phyloP scores from a whole-genome alignment of 2,113 vertebrate genomes.

The Manacus vitellinus region DNA sequence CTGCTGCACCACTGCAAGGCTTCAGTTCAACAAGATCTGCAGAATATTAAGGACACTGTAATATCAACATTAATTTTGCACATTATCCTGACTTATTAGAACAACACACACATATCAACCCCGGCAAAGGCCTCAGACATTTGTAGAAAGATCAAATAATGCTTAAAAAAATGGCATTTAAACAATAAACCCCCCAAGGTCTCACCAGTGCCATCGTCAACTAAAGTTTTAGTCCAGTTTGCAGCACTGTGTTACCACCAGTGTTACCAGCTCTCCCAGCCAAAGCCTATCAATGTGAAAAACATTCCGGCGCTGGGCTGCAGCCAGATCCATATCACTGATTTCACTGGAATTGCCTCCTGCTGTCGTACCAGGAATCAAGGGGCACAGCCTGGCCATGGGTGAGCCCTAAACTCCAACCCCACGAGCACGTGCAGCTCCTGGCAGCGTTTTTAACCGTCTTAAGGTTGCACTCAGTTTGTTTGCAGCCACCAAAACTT shows the following conservation, averaged over 20 bases:
- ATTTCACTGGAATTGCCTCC: background rate
- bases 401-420: background rate
- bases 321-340: background rate
- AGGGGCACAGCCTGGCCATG: background rate
- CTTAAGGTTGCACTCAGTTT: rapidly evolving
- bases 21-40: background rate
- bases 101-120: rapidly evolving
- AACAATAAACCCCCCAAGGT: background rate
- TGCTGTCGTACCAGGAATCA: background rate
- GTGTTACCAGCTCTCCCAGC: background rate
- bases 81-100: background rate
- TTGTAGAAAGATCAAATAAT: background rate
- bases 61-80: background rate
- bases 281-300: background rate
- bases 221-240: background rate
- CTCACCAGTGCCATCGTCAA: background rate
- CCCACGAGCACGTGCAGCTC: rapidly evolving
- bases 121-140: background rate
- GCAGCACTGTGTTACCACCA: background rate
- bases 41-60: background rate
- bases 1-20: background rate
- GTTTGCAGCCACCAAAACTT: background rate
- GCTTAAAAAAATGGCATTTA: background rate
- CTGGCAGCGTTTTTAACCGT: background rate
- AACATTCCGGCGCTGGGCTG: background rate